Evolutionary conservation across 2,888 invertebrate genomes (phyloP).

Genomic region (Dynastes tityus): DNA sequence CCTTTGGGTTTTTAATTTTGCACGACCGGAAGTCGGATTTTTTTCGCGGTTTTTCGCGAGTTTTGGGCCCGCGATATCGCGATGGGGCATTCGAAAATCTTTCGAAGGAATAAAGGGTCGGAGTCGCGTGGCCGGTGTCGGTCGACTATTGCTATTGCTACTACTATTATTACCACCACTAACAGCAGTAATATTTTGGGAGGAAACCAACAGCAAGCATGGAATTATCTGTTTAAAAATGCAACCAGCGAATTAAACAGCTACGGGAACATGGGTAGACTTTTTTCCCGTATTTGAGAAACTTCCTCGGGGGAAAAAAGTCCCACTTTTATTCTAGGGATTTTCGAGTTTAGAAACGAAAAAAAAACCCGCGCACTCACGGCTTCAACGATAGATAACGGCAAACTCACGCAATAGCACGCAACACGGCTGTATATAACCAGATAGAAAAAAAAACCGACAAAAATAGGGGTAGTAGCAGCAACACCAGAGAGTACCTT

Average conservation of each 20-base stretch:
- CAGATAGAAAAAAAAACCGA: constrained; percentile 49
- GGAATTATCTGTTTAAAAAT: constrained; percentile 35
- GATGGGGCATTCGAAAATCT: neutral
- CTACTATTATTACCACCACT: neutral
- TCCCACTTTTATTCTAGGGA: constrained; percentile 5
- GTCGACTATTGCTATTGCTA: neutral
- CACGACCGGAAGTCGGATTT: neutral
- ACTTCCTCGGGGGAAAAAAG: constrained; percentile 7
- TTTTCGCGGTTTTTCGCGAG: constrained; percentile 8
- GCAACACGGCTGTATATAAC: too few relatives aligned
- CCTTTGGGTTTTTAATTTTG: constrained; percentile 8
- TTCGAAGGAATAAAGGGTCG: too few relatives aligned
- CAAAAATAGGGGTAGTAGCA: too few relatives aligned
- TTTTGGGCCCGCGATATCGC: neutral
- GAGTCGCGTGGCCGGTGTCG: constrained; percentile 9
- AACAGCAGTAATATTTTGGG: neutral
- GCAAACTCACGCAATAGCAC: too few relatives aligned
- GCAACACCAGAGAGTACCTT: constrained; percentile 8
- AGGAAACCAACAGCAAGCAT: constrained; percentile 20
- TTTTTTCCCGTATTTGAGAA: neutral
- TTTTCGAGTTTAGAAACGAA: constrained; percentile 53
- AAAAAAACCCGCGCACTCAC: constrained; percentile 56
- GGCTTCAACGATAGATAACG: constrained; percentile 55
- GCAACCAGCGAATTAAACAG: constrained; percentile 6
- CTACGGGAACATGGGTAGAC: neutral